Evolutionary conservation across 1,140 invertebrate genomes (phyloP), one percentile per base, ranked within the genome.

Genomic region (Cryptotermes secundus): DNA sequence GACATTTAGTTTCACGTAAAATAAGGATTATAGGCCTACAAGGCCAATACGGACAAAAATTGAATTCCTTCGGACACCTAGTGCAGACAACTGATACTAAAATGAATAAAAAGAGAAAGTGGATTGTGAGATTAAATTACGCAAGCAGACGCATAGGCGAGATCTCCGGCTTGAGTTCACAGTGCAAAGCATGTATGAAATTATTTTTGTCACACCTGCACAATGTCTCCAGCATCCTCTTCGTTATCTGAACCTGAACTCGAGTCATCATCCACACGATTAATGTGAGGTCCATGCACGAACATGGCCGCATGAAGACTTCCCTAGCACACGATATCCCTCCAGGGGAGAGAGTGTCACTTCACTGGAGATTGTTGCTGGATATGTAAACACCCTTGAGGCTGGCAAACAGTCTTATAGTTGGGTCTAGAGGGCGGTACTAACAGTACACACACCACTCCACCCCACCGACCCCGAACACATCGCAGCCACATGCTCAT

Each of bases 231-330:
- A 26, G 59, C 89, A 38, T 86, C 84, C 34, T 87, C 88, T 84
- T 90, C 89, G 16, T 90, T 89, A 2, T 90, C 89, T 59, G 89
- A 90, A 14, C 31, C 87, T 2, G 88, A 89, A 0, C 88, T 89
- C 65, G 87, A 87, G 34, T 89, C 89, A 0, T 89, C 90, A 19
- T 34, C 87, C 2, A 89, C 86, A 26, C 85, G 85, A 82, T 84
- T 12, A 10, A 87, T 49, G 59, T 83, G 82, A 9, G 88, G 88
- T 19, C 88, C 89, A 84, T 89, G 89, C 12, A 90, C 90, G 80
- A 90, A 90, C 90, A 90, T 90, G 79, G 79, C 38, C 26, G 26
- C 31, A 35, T n/a, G 42, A 53, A 53, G 19, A 59, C 24, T 45
- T 81, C 38, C 81, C 16, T 49, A 16, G 22, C 45, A 49, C 9